Evolutionary conservation across 2,113 vertebrate species (phyloP), one percentile per base, ranked within the genome.

Genomic region (Hypomesus transpacificus): DNA sequence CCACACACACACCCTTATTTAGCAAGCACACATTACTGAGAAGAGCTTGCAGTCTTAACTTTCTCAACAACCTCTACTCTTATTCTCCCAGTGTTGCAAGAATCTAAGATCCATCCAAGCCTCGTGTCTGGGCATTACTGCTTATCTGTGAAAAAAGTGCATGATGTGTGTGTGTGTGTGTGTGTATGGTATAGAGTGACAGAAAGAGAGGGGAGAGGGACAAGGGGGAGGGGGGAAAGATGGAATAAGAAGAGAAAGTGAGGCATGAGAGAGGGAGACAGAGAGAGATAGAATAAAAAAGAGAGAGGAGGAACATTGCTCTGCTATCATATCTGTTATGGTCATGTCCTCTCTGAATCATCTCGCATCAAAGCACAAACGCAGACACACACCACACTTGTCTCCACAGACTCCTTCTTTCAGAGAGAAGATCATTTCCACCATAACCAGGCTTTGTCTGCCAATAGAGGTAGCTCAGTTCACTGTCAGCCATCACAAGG

Each of bases 51-150:
- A n/a, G 14, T 18, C 31, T 64, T 3, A 28, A 64, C 61, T 18
- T 64, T 64, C 61, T 9, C 18, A 64, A 64, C 9, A 64, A 64
- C 61, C 61, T 39, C 31, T 64, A 64, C 61, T 39, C 61, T 3
- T 28, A 4, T n/a, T 64, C 31, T 64, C 18, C 17, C 61, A 39
- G 24, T 64, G 31, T 64, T 64, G 61, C 61, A n/a, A 64, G 14
- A 26, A 64, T 31, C 26, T 28, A 64, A 39, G 14, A 61, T 26
- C 14, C 22, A 24, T 24, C 59, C 59, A 14, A 22, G n/a, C 18
- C 59, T 28, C 7, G 39, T 11, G 9, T 46, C 39, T 46, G 39
- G 9, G 39, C 39, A 8, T 46, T 46, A 46, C 13, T 46, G 39
- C 39, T 46, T 46, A 46, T 46, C 39, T 46, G 39, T 46, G 7